Base-by-base conservation (phyloP, 2,113 vertebrate genomes). In the Misgurnus mizolepis region DNA sequence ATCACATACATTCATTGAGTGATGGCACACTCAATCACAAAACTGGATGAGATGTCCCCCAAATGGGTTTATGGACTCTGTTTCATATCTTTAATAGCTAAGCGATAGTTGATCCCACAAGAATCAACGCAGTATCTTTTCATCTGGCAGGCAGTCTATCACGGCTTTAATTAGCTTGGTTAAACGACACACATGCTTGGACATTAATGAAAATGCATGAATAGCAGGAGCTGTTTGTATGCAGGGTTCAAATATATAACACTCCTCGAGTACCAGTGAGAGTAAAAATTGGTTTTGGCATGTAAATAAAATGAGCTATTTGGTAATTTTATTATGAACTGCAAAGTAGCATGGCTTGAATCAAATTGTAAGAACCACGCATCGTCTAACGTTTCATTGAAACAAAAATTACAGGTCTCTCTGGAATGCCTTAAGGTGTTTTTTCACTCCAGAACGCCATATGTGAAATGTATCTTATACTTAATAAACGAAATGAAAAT, bases 21-120 rank as follows among this genome's bases (percentile, higher is more conserved):
- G 73, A 53, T 40, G 66, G 66, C 82, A 68, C 66, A 14, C 64
- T 76, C 64, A 67, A 62, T 43, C 77, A 62, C 73, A 78, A 60
- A 58, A 17, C 70, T n/a, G 39, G 17, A 41, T 60, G 53, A 73
- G 58, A 49, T 27, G 34, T 11, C 43, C 43, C 72, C 43, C 43
- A 76, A 12, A 27, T 65, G 39, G 74, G 6, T 47, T 39, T 10
- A 15, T 45, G 62, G 17, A 67, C 43, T 27, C 62, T 3, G 17
- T 41, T 45, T 27, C 22, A 47, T 56, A 47, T 41, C 68, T 41
- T 47, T 11, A 0, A n/a, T 45, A 34, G 34, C 15, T 47, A 49
- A 75, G 62, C 34, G 18, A 62, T 75, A 34, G 58, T 75, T 45
- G 62, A 49, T 12, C n/a, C 53, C 40, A 43, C 9, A 7, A 7